These are phyloP conservation scores for Gadopsis marmoratus DNA, from an alignment of 2,797 vertebrate genomes.

Conservation along the genomic window DNA sequence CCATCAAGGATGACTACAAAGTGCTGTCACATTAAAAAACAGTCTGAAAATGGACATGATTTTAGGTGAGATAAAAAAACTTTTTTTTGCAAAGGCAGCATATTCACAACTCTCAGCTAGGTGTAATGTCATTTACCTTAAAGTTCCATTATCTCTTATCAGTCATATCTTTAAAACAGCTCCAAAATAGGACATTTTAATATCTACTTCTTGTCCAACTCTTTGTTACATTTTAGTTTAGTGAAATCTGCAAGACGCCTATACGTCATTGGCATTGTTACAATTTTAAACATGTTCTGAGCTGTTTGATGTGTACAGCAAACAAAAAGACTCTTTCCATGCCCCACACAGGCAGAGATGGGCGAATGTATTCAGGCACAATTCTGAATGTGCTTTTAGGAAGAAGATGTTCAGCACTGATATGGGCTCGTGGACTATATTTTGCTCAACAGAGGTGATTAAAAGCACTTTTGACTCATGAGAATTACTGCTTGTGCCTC, in stretches of 20 bases:
- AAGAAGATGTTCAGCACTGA: slow-evolving; percentile 58
- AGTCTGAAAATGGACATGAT: slow-evolving; percentile 45
- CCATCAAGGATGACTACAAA: slow-evolving; percentile 67
- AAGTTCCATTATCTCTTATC: slow-evolving; percentile 15
- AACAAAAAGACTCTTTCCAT: slow-evolving; percentile 38
- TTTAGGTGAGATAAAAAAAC: slow-evolving; percentile 37
- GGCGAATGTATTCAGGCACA: slow-evolving; percentile 53
- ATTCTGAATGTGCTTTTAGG: slow-evolving; percentile 51
- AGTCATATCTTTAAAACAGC: slow-evolving; percentile 15
- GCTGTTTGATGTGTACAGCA: slow-evolving; percentile 32
- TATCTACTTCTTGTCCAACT: slow-evolving; percentile 11
- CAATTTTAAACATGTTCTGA: slow-evolving; percentile 25
- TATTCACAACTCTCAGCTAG: slow-evolving; percentile 15
- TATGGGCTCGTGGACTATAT: slow-evolving; percentile 49
- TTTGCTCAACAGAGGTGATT: slow-evolving; percentile 72
- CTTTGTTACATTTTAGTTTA: slow-evolving; percentile 1
- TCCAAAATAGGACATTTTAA: slow-evolving; percentile 11
- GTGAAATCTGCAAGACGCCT: slow-evolving; percentile 19
- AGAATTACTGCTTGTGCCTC: slow-evolving; percentile 62
- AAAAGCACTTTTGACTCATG: slow-evolving; percentile 66
- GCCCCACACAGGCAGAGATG: slow-evolving; percentile 23
- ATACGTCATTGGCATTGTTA: background rate
- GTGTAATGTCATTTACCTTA: slow-evolving; percentile 9
- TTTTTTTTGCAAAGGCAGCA: slow-evolving; percentile 27
- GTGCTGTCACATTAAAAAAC: slow-evolving; percentile 62